Conservation (phyloP, 35 echinoderm and acorn worm genomes). For the Acanthaster planci region DNA sequence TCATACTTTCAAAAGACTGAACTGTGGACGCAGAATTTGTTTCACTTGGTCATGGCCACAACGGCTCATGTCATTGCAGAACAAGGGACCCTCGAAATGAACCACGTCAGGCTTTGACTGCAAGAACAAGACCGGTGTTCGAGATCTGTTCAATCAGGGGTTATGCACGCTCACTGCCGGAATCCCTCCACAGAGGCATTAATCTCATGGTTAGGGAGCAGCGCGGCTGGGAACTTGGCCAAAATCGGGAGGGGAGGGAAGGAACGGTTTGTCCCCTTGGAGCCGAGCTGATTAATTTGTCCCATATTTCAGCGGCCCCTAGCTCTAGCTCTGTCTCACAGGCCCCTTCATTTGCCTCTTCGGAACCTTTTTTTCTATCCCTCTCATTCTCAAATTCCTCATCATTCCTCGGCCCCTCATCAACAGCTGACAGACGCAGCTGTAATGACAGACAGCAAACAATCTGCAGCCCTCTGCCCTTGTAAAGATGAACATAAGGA, state of each 20-base stretch:
- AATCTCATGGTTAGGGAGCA: too few relatives aligned
- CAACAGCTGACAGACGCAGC: constrained; percentile 19
- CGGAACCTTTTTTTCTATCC: background rate
- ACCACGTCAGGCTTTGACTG: too few relatives aligned
- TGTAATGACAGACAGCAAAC: background rate
- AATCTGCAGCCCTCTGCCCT: background rate
- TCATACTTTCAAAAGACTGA: too few relatives aligned
- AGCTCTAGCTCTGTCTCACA: background rate
- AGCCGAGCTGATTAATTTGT: background rate
- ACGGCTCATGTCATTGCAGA: too few relatives aligned
- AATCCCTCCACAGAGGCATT: too few relatives aligned
- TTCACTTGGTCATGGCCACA: too few relatives aligned
- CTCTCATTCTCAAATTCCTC: background rate
- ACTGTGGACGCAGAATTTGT: too few relatives aligned
- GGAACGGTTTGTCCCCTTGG: background rate
- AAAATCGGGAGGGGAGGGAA: background rate
- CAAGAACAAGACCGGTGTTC: too few relatives aligned
- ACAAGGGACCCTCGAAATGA: too few relatives aligned
- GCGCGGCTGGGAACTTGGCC: too few relatives aligned
- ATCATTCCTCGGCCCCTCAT: background rate
- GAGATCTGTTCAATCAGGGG: too few relatives aligned
- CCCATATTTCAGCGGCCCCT: background rate
- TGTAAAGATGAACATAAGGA: background rate
- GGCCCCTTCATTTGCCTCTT: background rate
- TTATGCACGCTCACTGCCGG: too few relatives aligned